Base-by-base conservation (phyloP, 1,140 invertebrate genomes). In the Episyrphus balteatus region DNA sequence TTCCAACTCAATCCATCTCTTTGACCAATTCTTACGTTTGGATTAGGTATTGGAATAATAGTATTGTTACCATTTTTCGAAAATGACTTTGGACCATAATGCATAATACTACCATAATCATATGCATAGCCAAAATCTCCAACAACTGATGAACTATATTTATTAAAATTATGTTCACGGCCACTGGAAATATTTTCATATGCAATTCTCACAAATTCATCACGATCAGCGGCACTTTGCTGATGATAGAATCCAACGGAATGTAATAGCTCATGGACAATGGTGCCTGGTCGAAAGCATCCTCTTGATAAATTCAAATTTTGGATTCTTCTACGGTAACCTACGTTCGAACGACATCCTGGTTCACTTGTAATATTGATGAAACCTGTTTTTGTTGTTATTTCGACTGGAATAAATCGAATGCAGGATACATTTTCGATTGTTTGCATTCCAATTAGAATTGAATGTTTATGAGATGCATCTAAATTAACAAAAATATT, bases 201-300 rank as follows among this genome's bases (percentile, higher is more conserved):
- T 2, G 76, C 54, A 38, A 88, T 77, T 9, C 65, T 62, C 1
- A 88, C 77, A 55, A 74, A 86, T 1, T 80, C 70, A 56, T 87
- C 84, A 44, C 84, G 70, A 60, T 88, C 78, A 1, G 73, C 64
- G 6, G 81, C 71, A 55, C 79, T 79, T 60, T 88, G 84, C 68
- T 86, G 83, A 55, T 88, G 79, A 55, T 75, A 78, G 55, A 84
- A 83, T 0, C 83, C 83, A 13, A 83, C 61, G 0, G 80, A 55
- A 53, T 84, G 82, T 41, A 83, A 68, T 7, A 84, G 57, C 58
- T 85, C 82, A 48, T 86, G 82, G 10, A 82, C 71, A 14, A 83
- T 70, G 6, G 74, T 76, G 11, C 73, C 75, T 43, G 46, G 58
- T 51, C 15, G 66, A 7, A 69, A 61, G 44, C 69, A 69, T 5